A percentile compares a stretch with the other conserved stretches of the same genome.
phyloP scores from a whole-genome alignment of 2,797 vertebrate species.

The Malurus leucopterus region DNA sequence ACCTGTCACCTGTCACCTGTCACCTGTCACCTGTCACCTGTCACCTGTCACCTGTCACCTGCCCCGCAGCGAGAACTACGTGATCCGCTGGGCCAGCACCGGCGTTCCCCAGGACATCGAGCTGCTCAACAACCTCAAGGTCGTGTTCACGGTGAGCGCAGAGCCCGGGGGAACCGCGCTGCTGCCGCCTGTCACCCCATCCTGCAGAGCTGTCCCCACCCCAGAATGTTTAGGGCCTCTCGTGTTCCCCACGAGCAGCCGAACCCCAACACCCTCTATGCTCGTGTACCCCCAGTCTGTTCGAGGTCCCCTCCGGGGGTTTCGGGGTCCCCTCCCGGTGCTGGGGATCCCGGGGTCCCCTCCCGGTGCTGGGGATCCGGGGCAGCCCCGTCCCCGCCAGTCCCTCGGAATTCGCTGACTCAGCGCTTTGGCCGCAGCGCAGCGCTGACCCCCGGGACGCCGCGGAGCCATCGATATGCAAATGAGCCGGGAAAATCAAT shows the following conservation, averaged over 20 bases:
- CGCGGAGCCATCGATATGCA: not conserved
- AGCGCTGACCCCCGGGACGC: not conserved
- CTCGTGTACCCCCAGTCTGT: not conserved
- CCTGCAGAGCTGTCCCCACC: not conserved
- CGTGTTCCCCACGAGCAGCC: rapidly evolving
- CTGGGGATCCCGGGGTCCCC: not conserved
- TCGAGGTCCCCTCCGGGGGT: not conserved
- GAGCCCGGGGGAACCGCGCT: rapidly evolving
- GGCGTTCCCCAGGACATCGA: slow-evolving; percentile 56
- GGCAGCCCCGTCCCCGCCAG: not conserved
- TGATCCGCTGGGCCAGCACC: slow-evolving; percentile 62
- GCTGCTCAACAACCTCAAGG: slow-evolving; percentile 59
- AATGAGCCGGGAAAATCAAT: not conserved
- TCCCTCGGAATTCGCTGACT: not conserved
- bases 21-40: rapidly evolving
- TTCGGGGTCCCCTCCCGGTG: not conserved
- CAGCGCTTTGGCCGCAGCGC: not conserved
- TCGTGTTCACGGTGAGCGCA: slow-evolving; percentile 47
- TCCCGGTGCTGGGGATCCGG: not conserved
- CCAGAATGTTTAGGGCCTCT: rapidly evolving
- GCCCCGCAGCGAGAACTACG: slow-evolving; percentile 42
- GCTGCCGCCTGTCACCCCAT: not conserved
- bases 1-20: not conserved
- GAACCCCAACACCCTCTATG: rapidly evolving
- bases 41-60: not conserved